A percentile compares a stretch with the other conserved stretches of the same genome.
Evolutionary conservation across 2,113 vertebrate genomes (phyloP).

Genomic region (Coturnix japonica): DNA sequence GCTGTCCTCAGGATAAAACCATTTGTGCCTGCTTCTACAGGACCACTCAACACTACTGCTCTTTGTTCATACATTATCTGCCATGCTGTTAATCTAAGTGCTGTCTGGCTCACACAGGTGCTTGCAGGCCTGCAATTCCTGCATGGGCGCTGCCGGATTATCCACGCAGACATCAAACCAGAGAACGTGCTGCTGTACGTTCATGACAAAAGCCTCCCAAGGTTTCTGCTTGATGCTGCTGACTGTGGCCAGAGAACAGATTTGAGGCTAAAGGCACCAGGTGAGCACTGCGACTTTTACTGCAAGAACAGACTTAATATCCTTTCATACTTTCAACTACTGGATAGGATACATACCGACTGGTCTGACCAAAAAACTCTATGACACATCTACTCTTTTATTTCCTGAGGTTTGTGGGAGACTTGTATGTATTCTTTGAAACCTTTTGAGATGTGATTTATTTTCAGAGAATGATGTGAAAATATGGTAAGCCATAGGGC

Average conservation of each 20-base stretch:
- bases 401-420: not conserved
- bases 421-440: not conserved
- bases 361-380: not conserved
- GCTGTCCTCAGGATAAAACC: not conserved
- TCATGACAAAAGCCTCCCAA: constrained; percentile 57
- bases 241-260: not conserved
- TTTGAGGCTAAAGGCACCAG: not conserved
- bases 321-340: not conserved
- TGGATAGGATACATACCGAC: not conserved
- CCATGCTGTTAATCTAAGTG: not conserved
- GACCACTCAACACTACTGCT: accelerated
- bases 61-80: not conserved
- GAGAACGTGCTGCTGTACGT: constrained; percentile 84
- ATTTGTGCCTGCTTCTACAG: not conserved
- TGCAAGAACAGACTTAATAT: accelerated
- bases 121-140: constrained; percentile 86
- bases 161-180: constrained; percentile 88
- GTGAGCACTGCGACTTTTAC: not conserved
- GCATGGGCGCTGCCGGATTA: constrained; percentile 84
- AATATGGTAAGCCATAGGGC: not conserved
- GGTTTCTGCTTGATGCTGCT: constrained; percentile 32
- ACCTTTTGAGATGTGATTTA: not conserved
- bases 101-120: constrained; percentile 69
- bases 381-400: not conserved
- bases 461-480: not conserved